phyloP scores from a whole-genome alignment of 2,113 vertebrate species.

The Aegithalos caudatus region DNA sequence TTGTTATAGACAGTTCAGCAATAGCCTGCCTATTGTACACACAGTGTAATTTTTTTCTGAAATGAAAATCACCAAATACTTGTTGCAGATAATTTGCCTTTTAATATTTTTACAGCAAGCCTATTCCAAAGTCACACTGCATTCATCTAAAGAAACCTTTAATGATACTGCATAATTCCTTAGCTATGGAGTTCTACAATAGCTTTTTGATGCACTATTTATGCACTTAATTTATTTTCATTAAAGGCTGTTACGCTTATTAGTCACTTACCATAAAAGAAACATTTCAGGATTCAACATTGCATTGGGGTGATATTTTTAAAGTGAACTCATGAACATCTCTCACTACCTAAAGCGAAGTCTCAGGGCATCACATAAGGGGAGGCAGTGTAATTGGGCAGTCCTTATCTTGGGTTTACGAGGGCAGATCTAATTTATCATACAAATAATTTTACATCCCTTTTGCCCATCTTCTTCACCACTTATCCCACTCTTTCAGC shows the following conservation, averaged over 20 bases:
- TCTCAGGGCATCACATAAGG: accelerated
- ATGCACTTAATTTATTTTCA: neutral
- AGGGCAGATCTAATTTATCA: neutral
- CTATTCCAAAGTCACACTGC: neutral
- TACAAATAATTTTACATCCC: neutral
- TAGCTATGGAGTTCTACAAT: neutral
- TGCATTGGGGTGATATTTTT: neutral
- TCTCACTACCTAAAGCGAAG: neutral
- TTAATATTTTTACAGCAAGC: neutral
- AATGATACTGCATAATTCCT: neutral
- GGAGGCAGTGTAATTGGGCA: neutral
- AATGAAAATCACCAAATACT: neutral
- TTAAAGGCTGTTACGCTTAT: neutral
- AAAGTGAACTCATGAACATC: neutral
- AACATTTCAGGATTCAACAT: neutral
- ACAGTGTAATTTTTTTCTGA: neutral
- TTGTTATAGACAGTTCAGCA: neutral
- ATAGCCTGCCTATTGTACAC: neutral
- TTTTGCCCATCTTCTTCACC: neutral
- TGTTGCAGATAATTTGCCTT: neutral
- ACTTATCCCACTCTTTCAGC: neutral
- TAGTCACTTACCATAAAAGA: neutral
- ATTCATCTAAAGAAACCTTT: neutral
- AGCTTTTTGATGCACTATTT: neutral
- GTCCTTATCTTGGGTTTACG: neutral